Evolutionary conservation across 1,140 invertebrate species (phyloP).

Genomic region (Muscidifurax raptorellus): DNA sequence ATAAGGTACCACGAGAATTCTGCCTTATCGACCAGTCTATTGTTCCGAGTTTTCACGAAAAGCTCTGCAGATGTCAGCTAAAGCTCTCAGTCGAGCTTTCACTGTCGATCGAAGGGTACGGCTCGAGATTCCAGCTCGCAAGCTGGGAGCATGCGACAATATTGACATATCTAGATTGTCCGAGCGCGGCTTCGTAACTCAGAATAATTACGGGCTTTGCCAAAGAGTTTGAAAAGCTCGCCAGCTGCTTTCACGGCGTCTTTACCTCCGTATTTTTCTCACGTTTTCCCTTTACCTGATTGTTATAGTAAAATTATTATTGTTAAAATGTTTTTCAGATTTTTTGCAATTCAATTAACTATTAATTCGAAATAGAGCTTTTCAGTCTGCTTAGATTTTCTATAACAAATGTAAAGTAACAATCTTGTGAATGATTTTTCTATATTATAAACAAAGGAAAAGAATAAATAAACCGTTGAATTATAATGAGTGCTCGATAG

Average conservation of each 20-base stretch:
- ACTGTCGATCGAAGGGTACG: constrained; percentile 7
- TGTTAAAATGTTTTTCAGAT: too few species aligned
- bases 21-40: constrained; percentile 6
- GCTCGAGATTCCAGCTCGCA: background rate
- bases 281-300: background rate
- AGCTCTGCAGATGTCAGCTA: constrained; percentile 15
- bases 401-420: background rate
- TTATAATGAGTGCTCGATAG: too few species aligned
- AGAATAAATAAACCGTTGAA: background rate
- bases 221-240: background rate
- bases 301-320: background rate
- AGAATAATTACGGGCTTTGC: constrained; percentile 20
- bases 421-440: background rate
- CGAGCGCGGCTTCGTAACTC: background rate
- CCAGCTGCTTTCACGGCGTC: background rate
- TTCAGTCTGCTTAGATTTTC: too few species aligned
- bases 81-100: background rate
- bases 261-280: background rate
- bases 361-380: too few species aligned
- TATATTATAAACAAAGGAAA: background rate
- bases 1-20: background rate
- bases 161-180: constrained; percentile 37
- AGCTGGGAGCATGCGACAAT: constrained; percentile 19
- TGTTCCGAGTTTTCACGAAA: background rate
- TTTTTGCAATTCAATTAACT: too few species aligned